These are phyloP conservation scores for Prunella himalayana DNA, from an alignment of 2,113 vertebrate genomes.

Conservation along the genomic window DNA sequence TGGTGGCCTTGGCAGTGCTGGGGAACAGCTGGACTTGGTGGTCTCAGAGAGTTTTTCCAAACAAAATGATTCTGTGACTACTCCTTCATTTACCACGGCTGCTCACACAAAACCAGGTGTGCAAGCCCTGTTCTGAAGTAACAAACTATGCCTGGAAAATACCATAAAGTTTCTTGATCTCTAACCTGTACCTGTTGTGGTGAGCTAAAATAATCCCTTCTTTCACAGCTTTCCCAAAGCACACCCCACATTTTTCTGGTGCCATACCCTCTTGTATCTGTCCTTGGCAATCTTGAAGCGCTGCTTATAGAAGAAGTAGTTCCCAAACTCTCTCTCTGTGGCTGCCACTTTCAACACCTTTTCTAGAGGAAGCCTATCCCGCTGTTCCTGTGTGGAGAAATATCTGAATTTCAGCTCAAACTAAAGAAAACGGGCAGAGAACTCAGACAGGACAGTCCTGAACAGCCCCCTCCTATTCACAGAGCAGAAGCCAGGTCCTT, in stretches of 20 bases:
- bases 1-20: not conserved
- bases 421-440: not conserved
- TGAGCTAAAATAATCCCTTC: not conserved
- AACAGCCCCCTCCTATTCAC: not conserved
- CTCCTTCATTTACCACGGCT: not conserved
- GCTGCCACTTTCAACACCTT: slow-evolving; percentile 79
- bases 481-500: not conserved
- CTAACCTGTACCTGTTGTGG: not conserved
- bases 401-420: not conserved
- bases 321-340: slow-evolving; percentile 83
- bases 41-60: not conserved
- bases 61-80: not conserved
- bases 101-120: not conserved
- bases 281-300: slow-evolving; percentile 78
- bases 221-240: not conserved
- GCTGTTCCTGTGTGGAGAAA: slow-evolving; percentile 77
- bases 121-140: not conserved
- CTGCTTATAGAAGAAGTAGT: slow-evolving; percentile 81
- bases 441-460: not conserved
- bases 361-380: slow-evolving; percentile 72
- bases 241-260: not conserved
- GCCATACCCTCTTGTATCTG: slow-evolving; percentile 84
- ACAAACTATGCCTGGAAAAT: not conserved
- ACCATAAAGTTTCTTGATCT: not conserved
- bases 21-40: not conserved